Conservation (phyloP, 2,888 invertebrate genomes). For the Acrocyrtus sp. region DNA sequence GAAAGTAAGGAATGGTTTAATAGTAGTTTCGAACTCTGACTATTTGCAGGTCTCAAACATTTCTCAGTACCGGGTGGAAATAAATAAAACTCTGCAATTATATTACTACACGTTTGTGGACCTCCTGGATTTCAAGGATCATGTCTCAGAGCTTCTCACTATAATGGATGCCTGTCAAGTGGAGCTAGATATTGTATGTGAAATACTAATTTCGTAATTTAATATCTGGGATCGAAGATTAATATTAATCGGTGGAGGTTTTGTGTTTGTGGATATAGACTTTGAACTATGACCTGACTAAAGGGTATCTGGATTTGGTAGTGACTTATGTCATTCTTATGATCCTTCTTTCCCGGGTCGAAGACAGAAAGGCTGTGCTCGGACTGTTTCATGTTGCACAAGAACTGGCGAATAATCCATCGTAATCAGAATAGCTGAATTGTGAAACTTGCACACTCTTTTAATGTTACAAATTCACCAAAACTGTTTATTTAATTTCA, state of each 20-base stretch:
- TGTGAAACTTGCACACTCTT: background rate
- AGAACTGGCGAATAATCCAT: slow-evolving; percentile 92
- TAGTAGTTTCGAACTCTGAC: background rate
- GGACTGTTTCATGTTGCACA: slow-evolving; percentile 98
- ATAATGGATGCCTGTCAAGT: slow-evolving; percentile 97
- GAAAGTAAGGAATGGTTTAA: background rate
- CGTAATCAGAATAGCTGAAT: slow-evolving; percentile 64
- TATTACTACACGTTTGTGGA: slow-evolving; percentile 99
- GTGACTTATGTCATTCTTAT: slow-evolving; percentile 94
- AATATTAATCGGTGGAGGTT: no score
- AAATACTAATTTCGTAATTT: slow-evolving; percentile 2
- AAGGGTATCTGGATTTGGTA: slow-evolving; percentile 94
- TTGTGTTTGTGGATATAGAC: slow-evolving; percentile 69
- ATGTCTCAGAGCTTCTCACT: slow-evolving; percentile 89
- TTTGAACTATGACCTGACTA: slow-evolving; percentile 94
- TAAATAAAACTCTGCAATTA: slow-evolving; percentile 93
- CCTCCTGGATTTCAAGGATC: slow-evolving; percentile 95
- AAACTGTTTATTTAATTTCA: no score
- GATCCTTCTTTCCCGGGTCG: slow-evolving; percentile 97
- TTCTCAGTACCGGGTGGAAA: slow-evolving; percentile 87
- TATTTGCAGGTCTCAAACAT: slow-evolving; percentile 71
- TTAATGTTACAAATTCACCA: no score
- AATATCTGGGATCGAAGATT: background rate
- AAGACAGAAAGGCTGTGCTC: slow-evolving; percentile 96
- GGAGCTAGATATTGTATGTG: slow-evolving; percentile 84